A percentile compares a stretch with the other conserved stretches of the same genome.
Evolutionary conservation across 2,113 vertebrate species (phyloP).

Genomic region (Hydrochoerus hydrochaeris): DNA sequence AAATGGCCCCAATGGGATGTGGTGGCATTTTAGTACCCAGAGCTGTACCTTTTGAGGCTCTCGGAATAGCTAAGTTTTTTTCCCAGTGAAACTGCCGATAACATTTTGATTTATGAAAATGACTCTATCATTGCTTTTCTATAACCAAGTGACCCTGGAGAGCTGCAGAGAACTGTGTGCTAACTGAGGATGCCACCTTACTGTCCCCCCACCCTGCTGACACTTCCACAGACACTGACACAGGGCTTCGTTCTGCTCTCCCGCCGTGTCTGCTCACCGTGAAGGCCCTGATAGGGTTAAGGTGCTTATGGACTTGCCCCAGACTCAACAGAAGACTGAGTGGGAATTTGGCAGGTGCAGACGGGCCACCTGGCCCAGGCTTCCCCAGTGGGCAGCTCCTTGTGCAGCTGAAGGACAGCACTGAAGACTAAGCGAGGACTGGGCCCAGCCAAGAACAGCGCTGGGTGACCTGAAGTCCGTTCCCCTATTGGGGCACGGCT

Average conservation of each 20-base stretch:
- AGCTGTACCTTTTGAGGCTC: background rate
- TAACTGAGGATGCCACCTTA: background rate
- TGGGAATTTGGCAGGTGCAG: accelerated
- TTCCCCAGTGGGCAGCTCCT: background rate
- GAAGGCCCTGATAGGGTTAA: accelerated
- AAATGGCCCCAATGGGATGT: accelerated
- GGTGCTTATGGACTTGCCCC: background rate
- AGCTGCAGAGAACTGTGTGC: background rate
- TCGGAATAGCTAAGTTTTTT: background rate
- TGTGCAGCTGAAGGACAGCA: accelerated
- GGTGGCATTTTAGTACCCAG: background rate
- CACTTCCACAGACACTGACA: background rate
- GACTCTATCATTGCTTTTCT: background rate
- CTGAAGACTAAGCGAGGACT: accelerated
- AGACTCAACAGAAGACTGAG: accelerated
- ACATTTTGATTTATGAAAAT: background rate
- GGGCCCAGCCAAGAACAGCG: accelerated
- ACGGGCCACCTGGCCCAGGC: accelerated
- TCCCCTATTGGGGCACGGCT: accelerated
- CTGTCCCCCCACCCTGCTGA: too few species aligned
- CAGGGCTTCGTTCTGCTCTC: background rate
- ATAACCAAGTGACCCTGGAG: background rate
- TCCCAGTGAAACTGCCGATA: background rate
- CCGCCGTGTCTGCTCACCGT: background rate
- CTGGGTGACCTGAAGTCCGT: accelerated